Percentiles rank a stretch among this genome's conserved stretches.
Conservation (phyloP, 2,113 vertebrate species). For the Phalacrocorax aristotelis region DNA sequence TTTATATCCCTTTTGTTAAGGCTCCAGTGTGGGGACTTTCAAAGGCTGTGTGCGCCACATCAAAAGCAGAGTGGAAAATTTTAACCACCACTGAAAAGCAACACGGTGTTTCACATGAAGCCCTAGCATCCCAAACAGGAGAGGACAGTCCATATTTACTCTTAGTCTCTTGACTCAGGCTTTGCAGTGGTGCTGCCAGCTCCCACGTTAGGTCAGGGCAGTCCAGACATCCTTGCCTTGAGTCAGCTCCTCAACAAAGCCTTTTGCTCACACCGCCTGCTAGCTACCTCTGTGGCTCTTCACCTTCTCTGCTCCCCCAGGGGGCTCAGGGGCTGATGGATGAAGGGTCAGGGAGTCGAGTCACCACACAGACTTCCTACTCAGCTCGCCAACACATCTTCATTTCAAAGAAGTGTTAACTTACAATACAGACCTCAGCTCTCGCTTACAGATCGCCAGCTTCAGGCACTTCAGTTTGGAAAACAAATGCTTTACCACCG, state of each 20-base stretch:
- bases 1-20: slow-evolving; percentile 17
- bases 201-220: rapidly evolving
- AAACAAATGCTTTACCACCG: background rate
- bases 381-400: background rate
- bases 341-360: background rate
- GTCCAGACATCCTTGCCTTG: background rate
- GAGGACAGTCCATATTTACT: background rate
- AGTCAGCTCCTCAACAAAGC: background rate
- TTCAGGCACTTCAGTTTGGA: background rate
- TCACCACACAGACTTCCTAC: background rate
- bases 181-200: background rate
- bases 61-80: background rate
- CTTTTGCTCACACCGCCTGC: rapidly evolving
- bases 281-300: no score
- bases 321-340: rapidly evolving
- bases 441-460: background rate
- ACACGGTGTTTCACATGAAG: background rate
- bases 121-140: rapidly evolving
- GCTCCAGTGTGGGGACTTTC: background rate
- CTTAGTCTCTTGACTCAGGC: rapidly evolving
- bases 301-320: rapidly evolving
- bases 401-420: background rate
- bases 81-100: background rate
- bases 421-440: background rate
- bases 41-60: background rate